These are phyloP conservation scores for Drosophila meridiana DNA, from an alignment of 2,888 invertebrate species.

Conservation along the genomic window DNA sequence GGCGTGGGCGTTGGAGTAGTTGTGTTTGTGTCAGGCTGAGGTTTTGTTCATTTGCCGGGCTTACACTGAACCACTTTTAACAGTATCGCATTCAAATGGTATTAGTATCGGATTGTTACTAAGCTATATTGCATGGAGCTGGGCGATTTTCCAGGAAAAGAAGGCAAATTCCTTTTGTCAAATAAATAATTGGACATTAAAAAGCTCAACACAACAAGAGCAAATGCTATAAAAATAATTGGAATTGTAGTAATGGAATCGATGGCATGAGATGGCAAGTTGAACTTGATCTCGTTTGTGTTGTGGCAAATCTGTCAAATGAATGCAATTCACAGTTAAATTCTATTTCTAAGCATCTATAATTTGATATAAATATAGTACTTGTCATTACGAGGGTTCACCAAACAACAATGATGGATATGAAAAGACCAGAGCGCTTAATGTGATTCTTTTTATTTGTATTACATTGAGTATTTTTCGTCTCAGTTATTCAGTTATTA, in stretches of 20 bases:
- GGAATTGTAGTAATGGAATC: not conserved
- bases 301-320: not conserved
- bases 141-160: not conserved
- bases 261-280: not conserved
- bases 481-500: slow-evolving; percentile 29
- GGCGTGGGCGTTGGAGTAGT: slow-evolving; percentile 1
- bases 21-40: slow-evolving; percentile 25
- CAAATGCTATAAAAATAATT: not conserved
- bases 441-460: not conserved
- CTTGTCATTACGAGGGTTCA: not conserved
- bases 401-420: slow-evolving; percentile 13
- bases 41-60: slow-evolving; percentile 14
- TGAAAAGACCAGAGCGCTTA: slow-evolving; percentile 22
- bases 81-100: slow-evolving; percentile 32
- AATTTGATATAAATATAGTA: not conserved
- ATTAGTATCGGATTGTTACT: slow-evolving; percentile 28
- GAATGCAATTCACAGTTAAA: not conserved
- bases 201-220: not conserved
- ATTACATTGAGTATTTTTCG: slow-evolving; percentile 21
- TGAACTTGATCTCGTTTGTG: not conserved
- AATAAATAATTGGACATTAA: not conserved
- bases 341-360: not conserved
- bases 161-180: not conserved
- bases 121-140: slow-evolving; percentile 11
- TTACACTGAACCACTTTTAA: slow-evolving; percentile 11